Percentiles rank a stretch among this genome's conserved stretches.
These are phyloP conservation scores for Heteronetta atricapilla DNA, from an alignment of 2,113 vertebrate species.

Conservation along the genomic window DNA sequence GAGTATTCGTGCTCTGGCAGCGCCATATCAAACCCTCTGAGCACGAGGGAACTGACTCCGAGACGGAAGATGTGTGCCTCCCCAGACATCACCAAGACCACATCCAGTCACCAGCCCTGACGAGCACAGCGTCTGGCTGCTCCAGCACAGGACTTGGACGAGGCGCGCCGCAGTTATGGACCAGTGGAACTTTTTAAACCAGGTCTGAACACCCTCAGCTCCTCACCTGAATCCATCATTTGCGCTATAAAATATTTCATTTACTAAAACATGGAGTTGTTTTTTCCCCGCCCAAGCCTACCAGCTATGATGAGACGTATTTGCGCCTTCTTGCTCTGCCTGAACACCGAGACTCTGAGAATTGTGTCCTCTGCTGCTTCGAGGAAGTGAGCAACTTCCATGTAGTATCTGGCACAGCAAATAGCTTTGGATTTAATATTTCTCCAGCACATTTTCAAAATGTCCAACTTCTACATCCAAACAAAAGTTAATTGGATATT, in stretches of 20 bases:
- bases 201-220: not conserved
- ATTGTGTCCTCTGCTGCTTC: not conserved
- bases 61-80: not conserved
- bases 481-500: not conserved
- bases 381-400: not conserved
- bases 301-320: not conserved
- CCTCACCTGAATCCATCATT: not conserved
- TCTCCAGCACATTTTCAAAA: not conserved
- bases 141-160: not conserved
- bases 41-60: not conserved
- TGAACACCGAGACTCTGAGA: not conserved
- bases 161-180: fast-evolving
- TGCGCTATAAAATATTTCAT: not conserved
- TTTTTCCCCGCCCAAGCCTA: not conserved
- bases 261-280: not conserved
- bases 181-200: not conserved
- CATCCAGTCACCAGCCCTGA: not conserved
- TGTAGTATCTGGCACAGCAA: not conserved
- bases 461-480: not conserved
- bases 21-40: not conserved
- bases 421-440: not conserved
- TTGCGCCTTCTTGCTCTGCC: not conserved
- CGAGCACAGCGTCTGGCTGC: not conserved
- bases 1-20: not conserved
- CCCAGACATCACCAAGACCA: not conserved